Conservation (phyloP, 1,140 invertebrate genomes). For the Drosophila gunungcola region DNA sequence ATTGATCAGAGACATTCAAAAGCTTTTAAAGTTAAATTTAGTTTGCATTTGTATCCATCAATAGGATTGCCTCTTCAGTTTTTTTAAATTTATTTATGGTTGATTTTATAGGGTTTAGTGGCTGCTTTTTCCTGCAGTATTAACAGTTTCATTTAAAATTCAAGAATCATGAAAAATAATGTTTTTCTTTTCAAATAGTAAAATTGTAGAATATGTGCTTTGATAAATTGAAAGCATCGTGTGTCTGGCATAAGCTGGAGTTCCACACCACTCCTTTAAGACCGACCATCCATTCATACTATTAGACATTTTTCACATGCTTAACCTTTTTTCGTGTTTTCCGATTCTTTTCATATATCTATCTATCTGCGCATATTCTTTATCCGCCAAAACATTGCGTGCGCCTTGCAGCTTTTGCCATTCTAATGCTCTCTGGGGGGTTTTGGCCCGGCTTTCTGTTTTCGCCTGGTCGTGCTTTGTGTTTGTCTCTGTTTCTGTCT, state of each 20-base stretch:
- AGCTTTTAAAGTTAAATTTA: conserved; percentile 3
- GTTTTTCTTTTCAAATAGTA: no score
- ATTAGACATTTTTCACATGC: not conserved
- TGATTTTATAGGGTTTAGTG: not conserved
- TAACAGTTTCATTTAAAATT: not conserved
- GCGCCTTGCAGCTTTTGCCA: conserved; percentile 11
- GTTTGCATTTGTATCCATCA: not conserved
- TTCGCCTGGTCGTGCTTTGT: conserved; percentile 30
- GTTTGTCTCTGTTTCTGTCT: conserved; percentile 41
- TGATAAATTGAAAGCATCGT: no score
- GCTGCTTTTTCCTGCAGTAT: not conserved
- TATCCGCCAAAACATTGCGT: conserved; percentile 51
- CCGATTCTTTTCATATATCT: not conserved
- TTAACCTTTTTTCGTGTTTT: conserved; percentile 11
- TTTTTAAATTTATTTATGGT: not conserved
- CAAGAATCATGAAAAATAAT: no score
- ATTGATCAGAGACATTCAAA: conserved; percentile 25
- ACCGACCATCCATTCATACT: not conserved
- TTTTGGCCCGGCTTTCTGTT: conserved; percentile 34
- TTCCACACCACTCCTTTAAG: not conserved
- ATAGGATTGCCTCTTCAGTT: conserved; percentile 1
- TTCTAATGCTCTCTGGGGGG: conserved; percentile 58
- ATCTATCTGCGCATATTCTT: conserved; percentile 21
- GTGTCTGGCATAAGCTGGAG: no score
- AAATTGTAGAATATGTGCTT: no score